Conservation (phyloP, 1,140 invertebrate species). For the Aphelinus certus region DNA sequence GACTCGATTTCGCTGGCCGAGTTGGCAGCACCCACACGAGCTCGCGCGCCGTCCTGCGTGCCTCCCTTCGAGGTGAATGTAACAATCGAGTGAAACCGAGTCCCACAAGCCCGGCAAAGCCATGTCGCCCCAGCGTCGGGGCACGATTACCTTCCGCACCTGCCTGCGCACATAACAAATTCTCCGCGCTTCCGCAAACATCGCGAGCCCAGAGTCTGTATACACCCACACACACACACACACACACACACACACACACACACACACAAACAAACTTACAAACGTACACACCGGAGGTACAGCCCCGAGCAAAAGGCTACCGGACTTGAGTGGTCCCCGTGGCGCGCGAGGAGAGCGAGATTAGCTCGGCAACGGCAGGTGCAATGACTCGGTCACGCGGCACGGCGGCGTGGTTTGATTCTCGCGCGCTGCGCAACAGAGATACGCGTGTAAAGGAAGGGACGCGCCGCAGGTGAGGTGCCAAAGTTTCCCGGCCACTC, state of each 20-base stretch:
- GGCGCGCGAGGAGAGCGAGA: neutral
- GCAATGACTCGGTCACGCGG: conserved; percentile 26
- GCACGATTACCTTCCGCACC: conserved; percentile 18
- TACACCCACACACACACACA: no score
- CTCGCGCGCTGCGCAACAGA: neutral
- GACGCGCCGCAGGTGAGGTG: neutral
- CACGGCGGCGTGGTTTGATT: neutral
- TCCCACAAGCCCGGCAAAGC: neutral
- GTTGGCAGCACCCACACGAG: neutral
- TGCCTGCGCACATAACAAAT: conserved; percentile 1
- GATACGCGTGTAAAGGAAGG: conserved; percentile 2
- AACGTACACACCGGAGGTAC: neutral
- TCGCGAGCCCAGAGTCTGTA: neutral
- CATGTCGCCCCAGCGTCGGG: neutral
- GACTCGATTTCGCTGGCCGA: neutral
- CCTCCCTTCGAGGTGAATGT: neutral
- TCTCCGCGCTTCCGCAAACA: conserved; percentile 24
- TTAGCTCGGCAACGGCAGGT: conserved; percentile 20
- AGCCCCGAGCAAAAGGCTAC: neutral
- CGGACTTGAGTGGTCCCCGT: neutral
- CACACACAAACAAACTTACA: no score
- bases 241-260: no score
- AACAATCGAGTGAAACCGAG: conserved; percentile 20
- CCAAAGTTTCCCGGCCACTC: no score
- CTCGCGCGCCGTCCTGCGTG: neutral